A percentile compares a stretch with the other conserved stretches of the same genome.
Conservation (phyloP, 2,797 vertebrate genomes). For the Falco columbarius region DNA sequence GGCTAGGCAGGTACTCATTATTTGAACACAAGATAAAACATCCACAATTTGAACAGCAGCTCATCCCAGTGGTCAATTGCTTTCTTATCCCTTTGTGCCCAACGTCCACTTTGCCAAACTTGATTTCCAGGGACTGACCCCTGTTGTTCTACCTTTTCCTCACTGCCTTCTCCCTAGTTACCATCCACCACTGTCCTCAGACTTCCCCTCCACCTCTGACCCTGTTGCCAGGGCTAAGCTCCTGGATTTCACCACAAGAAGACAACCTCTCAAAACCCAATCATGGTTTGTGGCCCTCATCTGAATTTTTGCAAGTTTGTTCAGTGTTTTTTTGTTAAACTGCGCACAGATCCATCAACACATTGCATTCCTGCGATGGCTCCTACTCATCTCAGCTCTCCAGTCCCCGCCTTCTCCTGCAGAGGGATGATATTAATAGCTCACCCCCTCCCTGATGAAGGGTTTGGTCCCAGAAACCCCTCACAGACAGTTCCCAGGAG, state of each 20-base stretch:
- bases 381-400: neutral
- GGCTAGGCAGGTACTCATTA: neutral
- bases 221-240: neutral
- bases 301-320: neutral
- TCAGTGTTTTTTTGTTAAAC: neutral
- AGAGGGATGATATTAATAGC: neutral
- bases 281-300: neutral
- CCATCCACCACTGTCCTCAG: neutral
- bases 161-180: neutral
- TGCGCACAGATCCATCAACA: accelerated
- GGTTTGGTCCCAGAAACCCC: neutral
- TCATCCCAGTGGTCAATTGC: neutral
- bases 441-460: neutral
- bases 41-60: neutral
- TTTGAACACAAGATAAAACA: neutral
- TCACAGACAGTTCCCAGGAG: neutral
- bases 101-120: neutral
- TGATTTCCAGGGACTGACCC: neutral
- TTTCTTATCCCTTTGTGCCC: neutral
- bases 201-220: neutral
- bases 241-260: neutral
- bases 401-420: neutral
- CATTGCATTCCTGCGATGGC: accelerated
- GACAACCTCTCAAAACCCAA: neutral
- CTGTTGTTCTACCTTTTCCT: neutral